Conservation (phyloP, 1,140 invertebrate species). For the Pachyrhynchus sulphureomaculatus region DNA sequence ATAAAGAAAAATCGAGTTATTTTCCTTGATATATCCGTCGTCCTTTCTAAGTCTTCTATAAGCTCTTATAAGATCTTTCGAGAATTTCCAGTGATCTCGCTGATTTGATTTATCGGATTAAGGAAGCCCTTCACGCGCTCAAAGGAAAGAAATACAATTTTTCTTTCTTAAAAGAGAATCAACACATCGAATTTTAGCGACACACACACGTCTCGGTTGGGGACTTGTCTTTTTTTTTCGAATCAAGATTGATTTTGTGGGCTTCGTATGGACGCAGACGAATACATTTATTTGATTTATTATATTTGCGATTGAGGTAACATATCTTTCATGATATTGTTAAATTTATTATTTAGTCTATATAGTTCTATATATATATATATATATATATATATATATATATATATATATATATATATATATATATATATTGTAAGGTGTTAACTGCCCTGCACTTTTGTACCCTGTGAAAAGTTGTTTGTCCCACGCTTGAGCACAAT, state of each 20-base stretch:
- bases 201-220: conserved; percentile 16
- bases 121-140: conserved; percentile 40
- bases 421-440: too few species aligned
- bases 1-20: conserved; percentile 33
- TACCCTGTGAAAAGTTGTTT: too few species aligned
- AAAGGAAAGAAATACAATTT: conserved; percentile 40
- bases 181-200: conserved; percentile 38
- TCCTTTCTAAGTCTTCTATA: conserved; percentile 36
- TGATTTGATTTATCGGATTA: conserved; percentile 48
- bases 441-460: too few species aligned
- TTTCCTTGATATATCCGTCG: conserved; percentile 26
- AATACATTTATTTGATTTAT: too few species aligned
- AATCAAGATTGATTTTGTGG: conserved; percentile 28
- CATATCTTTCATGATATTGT: too few species aligned
- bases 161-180: conserved; percentile 42
- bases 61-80: conserved; percentile 39
- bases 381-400: too few species aligned
- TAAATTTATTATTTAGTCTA: too few species aligned
- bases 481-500: too few species aligned
- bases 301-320: too few species aligned
- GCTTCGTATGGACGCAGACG: background rate
- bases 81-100: conserved; percentile 39
- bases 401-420: too few species aligned
- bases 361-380: too few species aligned
- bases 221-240: conserved; percentile 10